Percentiles rank a stretch among this genome's conserved stretches.
These are phyloP conservation scores for Cerastoderma edule DNA, from an alignment of 2,888 invertebrate species.

Conservation along the genomic window DNA sequence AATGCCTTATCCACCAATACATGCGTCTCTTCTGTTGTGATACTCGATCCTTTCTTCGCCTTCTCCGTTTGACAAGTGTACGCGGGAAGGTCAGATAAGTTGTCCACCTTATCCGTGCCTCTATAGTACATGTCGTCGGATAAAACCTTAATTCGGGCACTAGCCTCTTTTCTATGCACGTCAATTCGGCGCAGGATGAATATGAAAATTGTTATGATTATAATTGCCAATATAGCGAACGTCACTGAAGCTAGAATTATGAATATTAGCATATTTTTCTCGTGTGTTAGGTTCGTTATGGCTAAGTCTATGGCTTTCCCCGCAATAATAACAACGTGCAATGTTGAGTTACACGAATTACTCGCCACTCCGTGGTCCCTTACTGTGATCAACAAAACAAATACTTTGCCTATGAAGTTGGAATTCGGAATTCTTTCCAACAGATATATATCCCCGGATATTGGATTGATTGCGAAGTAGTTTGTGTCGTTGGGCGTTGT, in stretches of 20 bases:
- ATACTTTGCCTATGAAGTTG: slow-evolving; percentile 49
- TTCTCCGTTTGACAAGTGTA: slow-evolving; percentile 55
- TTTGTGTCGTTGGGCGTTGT: slow-evolving; percentile 65
- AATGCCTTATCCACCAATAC: slow-evolving; percentile 23
- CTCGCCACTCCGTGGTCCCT: slow-evolving; percentile 53
- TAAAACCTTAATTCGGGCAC: slow-evolving; percentile 48
- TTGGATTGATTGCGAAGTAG: slow-evolving; percentile 62
- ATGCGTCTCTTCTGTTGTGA: slow-evolving; percentile 57
- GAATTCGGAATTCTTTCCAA: slow-evolving; percentile 44
- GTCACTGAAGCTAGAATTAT: slow-evolving; percentile 60
- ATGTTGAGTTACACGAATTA: slow-evolving; percentile 36
- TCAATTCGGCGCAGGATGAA: slow-evolving; percentile 65
- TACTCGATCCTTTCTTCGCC: slow-evolving; percentile 67
- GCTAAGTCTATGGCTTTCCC: slow-evolving; percentile 40
- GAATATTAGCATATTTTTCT: slow-evolving; percentile 62
- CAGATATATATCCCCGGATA: slow-evolving; percentile 68
- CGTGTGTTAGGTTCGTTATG: slow-evolving; percentile 21
- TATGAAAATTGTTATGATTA: slow-evolving; percentile 64
- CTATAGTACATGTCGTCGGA: slow-evolving; percentile 57
- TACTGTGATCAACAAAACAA: slow-evolving; percentile 52
- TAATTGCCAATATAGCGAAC: slow-evolving; percentile 59
- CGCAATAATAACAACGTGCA: slow-evolving; percentile 46
- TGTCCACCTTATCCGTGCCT: slow-evolving; percentile 60
- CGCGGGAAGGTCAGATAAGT: slow-evolving; percentile 58
- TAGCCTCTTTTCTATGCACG: slow-evolving; percentile 30